These are phyloP conservation scores for Holothuria leucospilota DNA, from an alignment of 53 echinoderm and acorn worm genomes.

Conservation along the genomic window DNA sequence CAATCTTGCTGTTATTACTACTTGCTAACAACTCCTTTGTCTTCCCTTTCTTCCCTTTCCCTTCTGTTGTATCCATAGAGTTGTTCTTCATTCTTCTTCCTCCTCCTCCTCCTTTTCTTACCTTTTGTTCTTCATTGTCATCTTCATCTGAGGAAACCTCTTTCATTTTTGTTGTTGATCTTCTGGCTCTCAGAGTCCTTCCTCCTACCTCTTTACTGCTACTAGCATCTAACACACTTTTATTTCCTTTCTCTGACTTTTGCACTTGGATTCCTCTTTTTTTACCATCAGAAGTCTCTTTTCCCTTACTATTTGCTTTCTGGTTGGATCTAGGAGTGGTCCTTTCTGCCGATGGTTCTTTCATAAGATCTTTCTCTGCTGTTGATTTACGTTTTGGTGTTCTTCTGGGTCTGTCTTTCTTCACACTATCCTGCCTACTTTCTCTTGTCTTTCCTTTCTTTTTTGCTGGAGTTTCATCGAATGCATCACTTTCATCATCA, in stretches of 20 bases:
- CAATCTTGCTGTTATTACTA: neutral
- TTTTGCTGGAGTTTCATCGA: neutral
- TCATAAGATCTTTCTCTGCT: neutral
- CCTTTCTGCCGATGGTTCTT: neutral
- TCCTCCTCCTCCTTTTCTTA: conserved; percentile 16
- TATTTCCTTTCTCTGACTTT: no score
- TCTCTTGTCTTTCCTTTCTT: neutral
- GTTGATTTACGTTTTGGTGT: neutral
- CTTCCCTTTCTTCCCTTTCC: neutral
- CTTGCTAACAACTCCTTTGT: neutral
- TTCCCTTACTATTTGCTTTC: no score
- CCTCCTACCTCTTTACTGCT: neutral
- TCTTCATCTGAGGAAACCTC: neutral
- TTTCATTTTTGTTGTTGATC: neutral
- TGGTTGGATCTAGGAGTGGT: no score
- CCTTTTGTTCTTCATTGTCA: neutral
- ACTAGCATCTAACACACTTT: no score
- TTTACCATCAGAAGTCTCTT: no score
- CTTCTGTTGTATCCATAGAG: neutral
- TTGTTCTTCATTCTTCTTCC: conserved; percentile 30
- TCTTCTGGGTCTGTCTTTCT: neutral
- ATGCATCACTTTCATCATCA: neutral
- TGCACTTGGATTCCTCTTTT: no score
- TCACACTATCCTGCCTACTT: neutral
- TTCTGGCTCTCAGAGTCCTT: no score